Percentiles rank a stretch among this genome's conserved stretches.
phyloP scores from a whole-genome alignment of 2,888 invertebrate species.

The Cerceris ruficornis region DNA sequence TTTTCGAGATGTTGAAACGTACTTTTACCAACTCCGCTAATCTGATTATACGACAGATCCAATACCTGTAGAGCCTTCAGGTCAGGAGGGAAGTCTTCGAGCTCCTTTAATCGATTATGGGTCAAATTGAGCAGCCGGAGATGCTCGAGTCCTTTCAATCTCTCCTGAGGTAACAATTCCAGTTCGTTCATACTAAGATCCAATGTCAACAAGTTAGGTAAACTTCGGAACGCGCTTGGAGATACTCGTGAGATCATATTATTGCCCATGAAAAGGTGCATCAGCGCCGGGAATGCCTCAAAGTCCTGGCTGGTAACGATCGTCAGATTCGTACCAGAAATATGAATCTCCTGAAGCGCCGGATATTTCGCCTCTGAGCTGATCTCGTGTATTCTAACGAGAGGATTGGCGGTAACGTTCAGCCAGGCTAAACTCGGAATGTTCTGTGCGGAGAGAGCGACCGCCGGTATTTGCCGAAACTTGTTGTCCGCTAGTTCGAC shows the following conservation, averaged over 20 bases:
- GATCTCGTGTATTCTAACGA: constrained; percentile 89
- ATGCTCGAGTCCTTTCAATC: constrained; percentile 90
- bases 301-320: constrained; percentile 93
- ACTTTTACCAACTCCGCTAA: constrained; percentile 89
- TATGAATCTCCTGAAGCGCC: constrained; percentile 91
- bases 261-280: constrained; percentile 88
- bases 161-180: constrained; percentile 91
- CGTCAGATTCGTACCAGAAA: constrained; percentile 90
- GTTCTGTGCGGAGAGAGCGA: constrained; percentile 89
- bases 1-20: constrained; percentile 90
- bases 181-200: constrained; percentile 93
- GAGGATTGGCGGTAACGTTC: constrained; percentile 92
- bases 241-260: constrained; percentile 91
- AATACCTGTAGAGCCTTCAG: constrained; percentile 90
- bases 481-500: constrained; percentile 91
- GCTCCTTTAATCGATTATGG: constrained; percentile 90
- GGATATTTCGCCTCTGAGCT: constrained; percentile 87
- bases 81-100: constrained; percentile 91
- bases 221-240: constrained; percentile 91
- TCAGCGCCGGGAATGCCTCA: constrained; percentile 90
- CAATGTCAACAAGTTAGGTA: constrained; percentile 89
- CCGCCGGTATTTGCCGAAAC: constrained; percentile 90
- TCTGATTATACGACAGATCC: constrained; percentile 92
- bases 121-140: constrained; percentile 91
- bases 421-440: constrained; percentile 88